Base-by-base conservation (phyloP, 2,797 vertebrate species). In the Scarus forsteni region DNA sequence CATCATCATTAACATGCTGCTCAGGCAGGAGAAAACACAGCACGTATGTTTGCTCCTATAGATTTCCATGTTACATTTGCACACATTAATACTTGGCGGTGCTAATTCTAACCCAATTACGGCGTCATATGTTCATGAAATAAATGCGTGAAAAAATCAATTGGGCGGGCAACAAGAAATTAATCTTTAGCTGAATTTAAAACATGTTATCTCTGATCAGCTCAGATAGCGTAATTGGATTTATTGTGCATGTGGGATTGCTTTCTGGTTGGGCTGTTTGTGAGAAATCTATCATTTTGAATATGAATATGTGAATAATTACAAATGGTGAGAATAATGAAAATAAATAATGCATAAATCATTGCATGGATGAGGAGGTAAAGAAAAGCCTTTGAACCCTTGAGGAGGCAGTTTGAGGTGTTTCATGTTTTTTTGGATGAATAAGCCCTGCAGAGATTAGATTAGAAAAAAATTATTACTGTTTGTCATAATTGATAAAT, bases 121-220 rank as follows among this genome's bases (percentile, higher is more conserved):
- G 1, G 12, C 61, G 48, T 74, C 27, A 62, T 66, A 66, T 52
- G 65, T 80, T 55, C 53, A 72, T 62, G 40, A 53, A 61, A 67
- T 49, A 10, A 57, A 67, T 46, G 53, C 46, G 55, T 70, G 60
- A 55, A 48, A 52, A 50, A 75, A 74, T 77, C 80, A 85, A 75
- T 74, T 70, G 84, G 75, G 77, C 79, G 36, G 34, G 40, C 62
- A 62, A 75, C 68, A 82, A 69, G 52, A 73, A 76, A 83, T 79
- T 19, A 65, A 83, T 85, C 62, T 83, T 68, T 18, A 46, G 57
- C 56, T 42, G 70, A 73, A 84, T 83, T 67, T 68, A 63, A 66
- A 75, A 71, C 61, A 59, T 61, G 68, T 78, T 82, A 73, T 89
- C 76, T 77, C 56, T 88, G 59, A 87, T 86, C 71, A 70, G 64